Base-by-base conservation (phyloP, 2,888 invertebrate genomes). In the Lochmaea capreae region DNA sequence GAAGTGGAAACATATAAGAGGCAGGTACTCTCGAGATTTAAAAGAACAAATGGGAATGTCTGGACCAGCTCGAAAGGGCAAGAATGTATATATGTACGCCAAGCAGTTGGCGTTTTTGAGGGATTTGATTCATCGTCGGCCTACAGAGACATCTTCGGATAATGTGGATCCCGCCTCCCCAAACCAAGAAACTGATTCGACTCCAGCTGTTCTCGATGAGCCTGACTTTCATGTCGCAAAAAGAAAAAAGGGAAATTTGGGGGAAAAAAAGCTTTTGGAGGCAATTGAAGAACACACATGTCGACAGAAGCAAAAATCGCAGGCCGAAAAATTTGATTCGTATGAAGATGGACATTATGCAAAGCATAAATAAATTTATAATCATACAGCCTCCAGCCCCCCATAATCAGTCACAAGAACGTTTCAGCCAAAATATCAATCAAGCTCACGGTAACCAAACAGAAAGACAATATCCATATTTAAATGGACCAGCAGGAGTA, bases 291-390 rank as follows among this genome's bases (percentile, higher is more conserved):
- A 49, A 49, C 46, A 49, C 11, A 49, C 11, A 49, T 14, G 42
- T 42, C 42, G 42, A 42, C 11, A 42, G 42, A 49, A 14, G 14
- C 46, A 4, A 49, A 11, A 14, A 49, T 14, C 46, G 11, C 46
- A 52, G n/a, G n/a, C n/a, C 0, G n/a, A 8, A n/a, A 52, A 52
- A 52, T 52, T 52, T 16, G 52, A 52, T 52, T 52, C 4, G 52
- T 16, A 52, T 52, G 46, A 49, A 49, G 26, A 26, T 58, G 58
- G 58, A 58, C 26, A 58, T 58, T 58, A 58, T 58, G 58, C 26
- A 58, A 58, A 26, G 58, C 58, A 58, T 58, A 26, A 58, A 22
- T 14, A 22, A 26, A 16, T 52, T 52, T 52, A 52, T 52, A 52
- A 52, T 58, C 3, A 14, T 58, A 26, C 58, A 22, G 58, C 58